A percentile compares a stretch with the other conserved stretches of the same genome.
These are phyloP conservation scores for Aethes cnicana DNA, from an alignment of 2,888 invertebrate genomes.

Conservation along the genomic window DNA sequence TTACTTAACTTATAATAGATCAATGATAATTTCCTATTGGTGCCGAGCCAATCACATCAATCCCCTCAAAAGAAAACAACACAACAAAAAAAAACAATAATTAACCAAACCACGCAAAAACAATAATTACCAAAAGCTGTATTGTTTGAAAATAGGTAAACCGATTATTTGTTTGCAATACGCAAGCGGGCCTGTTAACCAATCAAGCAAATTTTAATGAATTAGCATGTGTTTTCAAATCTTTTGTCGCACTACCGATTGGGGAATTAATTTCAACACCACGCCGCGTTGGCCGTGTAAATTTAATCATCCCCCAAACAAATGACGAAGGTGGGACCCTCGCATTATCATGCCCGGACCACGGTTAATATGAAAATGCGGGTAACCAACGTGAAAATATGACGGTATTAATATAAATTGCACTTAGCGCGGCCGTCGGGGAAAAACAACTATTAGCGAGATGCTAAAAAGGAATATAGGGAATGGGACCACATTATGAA, in stretches of 20 bases:
- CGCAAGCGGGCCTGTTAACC: neutral
- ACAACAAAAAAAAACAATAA: constrained; percentile 21
- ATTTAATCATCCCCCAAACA: constrained; percentile 76
- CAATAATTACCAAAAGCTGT: constrained; percentile 1
- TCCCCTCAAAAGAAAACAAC: too few species aligned
- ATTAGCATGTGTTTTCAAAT: constrained; percentile 34
- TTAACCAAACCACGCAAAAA: constrained; percentile 2
- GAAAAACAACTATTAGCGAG: constrained; percentile 61
- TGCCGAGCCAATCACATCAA: too few species aligned
- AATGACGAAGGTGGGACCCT: constrained; percentile 73
- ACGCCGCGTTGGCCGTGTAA: constrained; percentile 66
- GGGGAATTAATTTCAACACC: constrained; percentile 57
- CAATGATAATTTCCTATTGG: too few species aligned
- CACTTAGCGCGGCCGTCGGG: constrained; percentile 60
- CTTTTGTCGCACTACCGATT: constrained; percentile 43
- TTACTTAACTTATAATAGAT: too few species aligned
- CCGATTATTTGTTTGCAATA: too few species aligned
- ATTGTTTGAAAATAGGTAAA: neutral
- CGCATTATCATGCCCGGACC: constrained; percentile 67
- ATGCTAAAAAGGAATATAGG: constrained; percentile 32
- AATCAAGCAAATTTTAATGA: neutral
- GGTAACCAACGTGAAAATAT: constrained; percentile 76
- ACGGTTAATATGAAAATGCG: constrained; percentile 76
- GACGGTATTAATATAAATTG: constrained; percentile 78
- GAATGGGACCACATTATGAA: constrained; percentile 39